Evolutionary conservation across 2,888 invertebrate species (phyloP).

Genomic region (Antitype chi): DNA sequence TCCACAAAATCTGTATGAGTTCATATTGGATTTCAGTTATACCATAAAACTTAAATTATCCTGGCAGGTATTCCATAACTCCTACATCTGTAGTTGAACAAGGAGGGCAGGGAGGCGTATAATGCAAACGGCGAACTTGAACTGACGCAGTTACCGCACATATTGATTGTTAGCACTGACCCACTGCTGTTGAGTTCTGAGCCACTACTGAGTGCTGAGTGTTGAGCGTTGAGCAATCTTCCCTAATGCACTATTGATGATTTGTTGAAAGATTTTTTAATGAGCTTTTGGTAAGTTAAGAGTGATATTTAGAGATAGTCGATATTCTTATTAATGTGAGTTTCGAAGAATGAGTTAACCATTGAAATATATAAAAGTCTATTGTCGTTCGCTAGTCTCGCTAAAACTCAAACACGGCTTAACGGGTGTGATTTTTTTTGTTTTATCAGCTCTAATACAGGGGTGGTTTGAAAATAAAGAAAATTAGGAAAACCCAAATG

Average conservation of each 20-base stretch:
- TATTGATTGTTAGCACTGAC: conserved; percentile 75
- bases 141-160: conserved; percentile 73
- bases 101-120: conserved; percentile 70
- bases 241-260: conserved; percentile 30
- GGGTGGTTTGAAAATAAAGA: too few species aligned
- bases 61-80: conserved; percentile 59
- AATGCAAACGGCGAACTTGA: conserved; percentile 78
- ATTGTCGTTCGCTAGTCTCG: too few species aligned
- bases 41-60: background rate
- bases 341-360: background rate
- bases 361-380: background rate
- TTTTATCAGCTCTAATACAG: too few species aligned
- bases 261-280: conserved; percentile 18
- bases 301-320: background rate
- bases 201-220: conserved; percentile 10
- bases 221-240: conserved; percentile 12
- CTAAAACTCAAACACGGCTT: too few species aligned
- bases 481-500: too few species aligned
- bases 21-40: background rate
- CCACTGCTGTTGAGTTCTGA: conserved; percentile 27
- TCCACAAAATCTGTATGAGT: background rate
- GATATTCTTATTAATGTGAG: background rate
- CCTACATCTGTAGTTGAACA: conserved; percentile 66
- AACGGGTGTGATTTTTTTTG: too few species aligned
- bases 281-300: background rate